Base-by-base conservation (phyloP, 37 sponge, comb jelly and placozoan genomes). In the Lycopodina hypogea region DNA sequence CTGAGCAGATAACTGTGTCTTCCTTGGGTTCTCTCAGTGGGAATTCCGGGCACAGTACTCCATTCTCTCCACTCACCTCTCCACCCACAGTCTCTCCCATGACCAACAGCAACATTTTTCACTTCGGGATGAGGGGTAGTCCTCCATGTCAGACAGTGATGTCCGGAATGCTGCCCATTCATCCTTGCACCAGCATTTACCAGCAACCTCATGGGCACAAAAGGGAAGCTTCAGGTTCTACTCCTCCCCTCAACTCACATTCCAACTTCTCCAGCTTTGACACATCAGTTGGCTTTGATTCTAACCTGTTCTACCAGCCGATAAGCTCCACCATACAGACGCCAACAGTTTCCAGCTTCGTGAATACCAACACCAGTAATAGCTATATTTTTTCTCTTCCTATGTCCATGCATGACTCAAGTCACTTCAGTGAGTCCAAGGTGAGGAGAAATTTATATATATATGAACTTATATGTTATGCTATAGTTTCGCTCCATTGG, bases 1-100 rank as follows among this genome's bases (percentile, higher is more conserved):
- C 81, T 1, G 87, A 86, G 39, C 87, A 86, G 60, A 38, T 68
- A 50, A 81, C 87, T 42, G 81, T 86, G 38, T 75, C 26, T 51
- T 81, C 76, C 15, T 76, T 86, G 22, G 69, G 76, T n/a, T 67
- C 81, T 42, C 81, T 86, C 24, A 76, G 85, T 56, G 75, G 65
- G 30, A 72, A 28, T 42, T 77, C 78, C 1, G 35, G 69, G 3
- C 80, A 74, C 77, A 80, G 74, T 19, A 80, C 75, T 29, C 56
- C 81, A 24, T 86, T 81, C 28, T 80, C 81, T 12, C 76, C 76
- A 18, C 51, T 75, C 14, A 69, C 67, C 34, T 80, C 87, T 7
- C 81, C 81, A 12, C 56, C 30, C 42, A 41, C 78, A 33, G 50
- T 60, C 1, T 78, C 78, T 17, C 85, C 85, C 1, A 51, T 45